Evolutionary conservation across 1,140 invertebrate genomes (phyloP), one percentile per base, ranked within the genome.

Genomic region (Steinernema khuongi): DNA sequence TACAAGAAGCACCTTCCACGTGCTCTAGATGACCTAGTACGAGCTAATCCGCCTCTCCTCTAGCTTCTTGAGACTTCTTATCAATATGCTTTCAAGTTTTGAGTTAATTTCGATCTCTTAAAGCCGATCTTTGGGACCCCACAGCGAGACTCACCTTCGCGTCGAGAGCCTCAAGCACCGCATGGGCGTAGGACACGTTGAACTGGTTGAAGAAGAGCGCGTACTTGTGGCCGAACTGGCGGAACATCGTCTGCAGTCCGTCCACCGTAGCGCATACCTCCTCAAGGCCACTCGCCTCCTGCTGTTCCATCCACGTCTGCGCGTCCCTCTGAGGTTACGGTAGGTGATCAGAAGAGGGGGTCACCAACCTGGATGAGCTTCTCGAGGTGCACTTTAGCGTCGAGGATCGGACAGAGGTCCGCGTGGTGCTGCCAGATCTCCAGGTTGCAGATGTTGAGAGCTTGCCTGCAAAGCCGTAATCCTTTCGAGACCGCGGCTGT

Each of bases 151-250:
- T 26, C 50, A 60, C 50, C 50, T 60, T 60, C 22, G 7, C 4
- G 19, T 60, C 50, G 50, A 60, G 50, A 7, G 50, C 50, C 19
- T 60, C 50, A 22, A 60, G 50, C 4, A 60, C 50, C 22, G 50
- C 50, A 22, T 60, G 50, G 7, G 50, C 50, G 22, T 60, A 60
- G 7, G 50, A n/a, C 14, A 60, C 26, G 22, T 60, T 60, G 50
- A 60, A 60, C 19, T 60, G 50, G 50, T 60, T 60, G 50, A 60
- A 60, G 50, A 60, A 60, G 26, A 60, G 50, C 50, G 50, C 50
- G 50, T 60, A 60, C 26, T 60, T 60, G 22, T 60, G 50, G 50
- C 50, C 50, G 22, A 60, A 60, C 19, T 60, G 50, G 26, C 50
- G 50, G 19, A 60, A 60, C 7, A 60, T 14, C 50, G 50, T 17